phyloP scores from a whole-genome alignment of 2,113 vertebrate species.

The Grammomys surdaster region DNA sequence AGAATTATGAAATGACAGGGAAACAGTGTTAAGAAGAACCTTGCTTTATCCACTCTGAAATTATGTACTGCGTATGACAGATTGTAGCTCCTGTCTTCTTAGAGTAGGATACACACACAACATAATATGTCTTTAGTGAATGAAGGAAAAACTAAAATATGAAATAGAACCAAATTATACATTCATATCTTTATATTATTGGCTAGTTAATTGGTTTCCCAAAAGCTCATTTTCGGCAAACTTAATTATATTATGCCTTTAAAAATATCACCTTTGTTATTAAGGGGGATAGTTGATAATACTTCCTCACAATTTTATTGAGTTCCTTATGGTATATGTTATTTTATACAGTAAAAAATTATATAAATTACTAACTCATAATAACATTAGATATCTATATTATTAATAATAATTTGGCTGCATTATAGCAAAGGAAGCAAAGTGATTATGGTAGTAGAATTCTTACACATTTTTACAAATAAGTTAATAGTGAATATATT shows the following conservation, averaged over 20 bases:
- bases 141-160: slow-evolving; percentile 17
- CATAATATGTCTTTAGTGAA: slow-evolving; percentile 53
- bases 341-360: slow-evolving; percentile 41
- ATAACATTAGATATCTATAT: neutral
- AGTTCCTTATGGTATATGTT: neutral
- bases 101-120: neutral
- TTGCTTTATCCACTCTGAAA: slow-evolving; percentile 43
- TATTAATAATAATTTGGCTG: neutral
- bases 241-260: neutral
- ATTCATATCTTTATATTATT: slow-evolving; percentile 48
- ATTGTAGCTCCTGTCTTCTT: slow-evolving; percentile 24
- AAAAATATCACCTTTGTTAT: slow-evolving; percentile 60
- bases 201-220: slow-evolving; percentile 62
- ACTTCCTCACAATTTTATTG: slow-evolving; percentile 53
- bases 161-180: slow-evolving; percentile 59
- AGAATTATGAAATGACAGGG: slow-evolving; percentile 41
- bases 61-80: neutral
- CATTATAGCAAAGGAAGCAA: neutral
- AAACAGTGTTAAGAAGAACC: neutral
- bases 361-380: slow-evolving; percentile 3
- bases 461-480: neutral
- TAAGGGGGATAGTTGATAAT: slow-evolving; percentile 41
- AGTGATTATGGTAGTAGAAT: neutral
- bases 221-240: slow-evolving; percentile 63
- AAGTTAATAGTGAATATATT: neutral